phyloP scores from a whole-genome alignment of 2,888 invertebrate species.

The Gnatocerus cornutus region DNA sequence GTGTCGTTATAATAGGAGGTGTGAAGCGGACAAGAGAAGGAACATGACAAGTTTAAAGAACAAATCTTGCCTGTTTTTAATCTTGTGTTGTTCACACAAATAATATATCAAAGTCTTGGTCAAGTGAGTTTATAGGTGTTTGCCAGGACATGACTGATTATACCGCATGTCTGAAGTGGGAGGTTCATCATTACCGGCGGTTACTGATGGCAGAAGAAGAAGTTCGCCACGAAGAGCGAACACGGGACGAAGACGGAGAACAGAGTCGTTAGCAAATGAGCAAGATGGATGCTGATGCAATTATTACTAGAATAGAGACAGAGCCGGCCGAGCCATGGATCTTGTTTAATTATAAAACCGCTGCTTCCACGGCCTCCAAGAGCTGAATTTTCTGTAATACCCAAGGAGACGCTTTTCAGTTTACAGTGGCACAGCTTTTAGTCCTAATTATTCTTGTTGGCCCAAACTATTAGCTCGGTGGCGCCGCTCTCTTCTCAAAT shows the following conservation, averaged over 20 bases:
- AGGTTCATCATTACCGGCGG: conserved; percentile 60
- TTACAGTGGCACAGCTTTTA: too few species aligned
- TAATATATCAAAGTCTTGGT: conserved; percentile 68
- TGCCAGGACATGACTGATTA: conserved; percentile 68
- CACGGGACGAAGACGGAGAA: conserved; percentile 50
- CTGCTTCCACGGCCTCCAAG: neutral
- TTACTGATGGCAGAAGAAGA: conserved; percentile 54
- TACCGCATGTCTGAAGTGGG: conserved; percentile 63
- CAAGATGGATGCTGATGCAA: conserved; percentile 56
- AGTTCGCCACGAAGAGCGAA: conserved; percentile 39
- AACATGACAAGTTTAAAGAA: conserved; percentile 78
- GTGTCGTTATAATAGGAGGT: conserved; percentile 50
- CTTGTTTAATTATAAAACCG: conserved; percentile 38
- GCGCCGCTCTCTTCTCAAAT: conserved; percentile 5
- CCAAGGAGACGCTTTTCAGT: too few species aligned
- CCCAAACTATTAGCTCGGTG: neutral
- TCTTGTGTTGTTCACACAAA: conserved; percentile 66
- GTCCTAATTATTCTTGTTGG: neutral
- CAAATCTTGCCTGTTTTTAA: conserved; percentile 66
- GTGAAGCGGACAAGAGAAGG: conserved; percentile 51
- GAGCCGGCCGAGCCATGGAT: conserved; percentile 24
- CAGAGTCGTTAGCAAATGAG: conserved; percentile 56
- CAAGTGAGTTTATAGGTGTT: conserved; percentile 66
- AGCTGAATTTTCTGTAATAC: neutral
- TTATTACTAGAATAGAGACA: conserved; percentile 50